Evolutionary conservation across 2,113 vertebrate species (phyloP), one percentile per base, ranked within the genome.

Genomic region (Rhinopomastus cyanomelas): DNA sequence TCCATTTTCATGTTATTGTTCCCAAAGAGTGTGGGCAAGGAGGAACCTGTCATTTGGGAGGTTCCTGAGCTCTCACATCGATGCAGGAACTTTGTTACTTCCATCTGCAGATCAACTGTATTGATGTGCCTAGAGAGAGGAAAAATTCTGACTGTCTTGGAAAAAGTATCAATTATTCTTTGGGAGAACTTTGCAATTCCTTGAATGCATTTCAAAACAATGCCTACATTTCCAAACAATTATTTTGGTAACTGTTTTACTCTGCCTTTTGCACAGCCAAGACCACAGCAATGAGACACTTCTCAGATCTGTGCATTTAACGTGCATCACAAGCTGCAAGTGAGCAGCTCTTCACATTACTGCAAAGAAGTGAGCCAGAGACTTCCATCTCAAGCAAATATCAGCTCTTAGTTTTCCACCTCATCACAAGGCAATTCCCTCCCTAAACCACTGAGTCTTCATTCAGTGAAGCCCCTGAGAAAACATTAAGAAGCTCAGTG

Each of bases 101-200:
- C 99, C 97, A 99, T 98, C 94, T 99, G 99, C 65, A 99, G 98
- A 96, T 99, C 98, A 53, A 99, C 98, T 4, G 99, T 99, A 95
- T 98, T 99, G 94, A 99, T 99, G 93, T 99, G 99, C 87, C 99
- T 99, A 27, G 59, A 27, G 0, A 81, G 72, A 25, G 71, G n/a
- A 67, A 86, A 90, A 67, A 53, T 1, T 59, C 29, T 67, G 11
- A 60, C 22, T 87, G 92, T 39, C 75, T 51, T 90, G 86, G 87
- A 7, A 60, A 84, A 68, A 62, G 10, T 6, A 4, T 49, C 26
- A 32, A 48, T 44, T 90, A 48, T 25, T 60, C 37, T 44, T 67
- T 52, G 34, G 21, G 29, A 44, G 9, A 82, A 68, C n/a, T 77
- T 39, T 76, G 11, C 49, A 15, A 55, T 37, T 78, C 75, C 36